Evolutionary conservation across 2,888 invertebrate genomes (phyloP).

Genomic region (Tupiocoris notatus): DNA sequence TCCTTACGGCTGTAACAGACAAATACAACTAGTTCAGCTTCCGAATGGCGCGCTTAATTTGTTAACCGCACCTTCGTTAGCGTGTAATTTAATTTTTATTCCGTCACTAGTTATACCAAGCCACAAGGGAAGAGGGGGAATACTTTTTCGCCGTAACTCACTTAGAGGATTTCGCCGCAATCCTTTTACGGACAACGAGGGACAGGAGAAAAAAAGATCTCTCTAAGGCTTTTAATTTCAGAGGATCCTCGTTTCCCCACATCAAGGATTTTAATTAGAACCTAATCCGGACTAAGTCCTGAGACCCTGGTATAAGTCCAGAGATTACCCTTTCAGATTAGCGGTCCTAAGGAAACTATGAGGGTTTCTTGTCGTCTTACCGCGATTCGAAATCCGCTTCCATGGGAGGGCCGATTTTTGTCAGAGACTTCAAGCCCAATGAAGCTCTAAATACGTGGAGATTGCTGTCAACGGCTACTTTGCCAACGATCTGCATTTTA

Average conservation of each 20-base stretch:
- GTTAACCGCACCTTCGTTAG: no score
- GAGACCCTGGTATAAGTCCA: not conserved
- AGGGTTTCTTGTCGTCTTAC: slow-evolving; percentile 13
- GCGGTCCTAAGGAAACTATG: slow-evolving; percentile 25
- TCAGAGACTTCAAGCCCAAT: no score
- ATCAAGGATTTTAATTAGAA: slow-evolving; percentile 16
- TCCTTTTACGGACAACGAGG: slow-evolving; percentile 11
- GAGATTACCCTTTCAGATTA: slow-evolving; percentile 29
- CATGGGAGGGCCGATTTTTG: not conserved
- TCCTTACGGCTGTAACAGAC: no score
- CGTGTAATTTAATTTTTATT: no score
- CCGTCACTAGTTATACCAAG: no score
- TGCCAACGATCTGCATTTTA: no score
- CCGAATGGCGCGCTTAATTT: no score
- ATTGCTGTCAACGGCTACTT: no score
- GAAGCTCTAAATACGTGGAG: no score
- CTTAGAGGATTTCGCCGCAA: slow-evolving; percentile 11
- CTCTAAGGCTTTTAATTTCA: slow-evolving; percentile 6
- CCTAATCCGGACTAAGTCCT: slow-evolving; percentile 17
- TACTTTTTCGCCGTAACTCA: not conserved
- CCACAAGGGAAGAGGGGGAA: no score
- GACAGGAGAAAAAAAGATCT: slow-evolving; percentile 6
- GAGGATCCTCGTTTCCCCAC: not conserved
- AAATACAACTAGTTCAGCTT: no score
- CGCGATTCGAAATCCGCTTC: not conserved